phyloP scores from a whole-genome alignment of 1,140 invertebrate genomes.

The Fragariocoptes setiger region DNA sequence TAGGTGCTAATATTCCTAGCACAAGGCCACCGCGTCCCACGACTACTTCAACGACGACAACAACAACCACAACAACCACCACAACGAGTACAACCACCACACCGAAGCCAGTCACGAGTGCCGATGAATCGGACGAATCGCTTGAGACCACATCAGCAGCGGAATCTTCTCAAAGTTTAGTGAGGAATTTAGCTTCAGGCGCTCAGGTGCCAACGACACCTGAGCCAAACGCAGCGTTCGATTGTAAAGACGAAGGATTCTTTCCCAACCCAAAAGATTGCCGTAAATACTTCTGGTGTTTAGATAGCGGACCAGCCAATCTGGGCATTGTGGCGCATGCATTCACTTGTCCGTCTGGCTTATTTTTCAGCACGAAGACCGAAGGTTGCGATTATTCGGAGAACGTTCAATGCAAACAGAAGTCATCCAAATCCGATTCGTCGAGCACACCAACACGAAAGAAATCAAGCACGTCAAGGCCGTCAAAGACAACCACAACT shows the following conservation, averaged over 20 bases:
- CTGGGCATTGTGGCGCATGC: conserved; percentile 52
- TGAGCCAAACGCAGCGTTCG: conserved; percentile 54
- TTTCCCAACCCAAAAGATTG: conserved; percentile 68
- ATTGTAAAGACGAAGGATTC: conserved; percentile 71
- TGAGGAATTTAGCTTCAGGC: conserved; percentile 22
- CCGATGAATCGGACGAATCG: not conserved
- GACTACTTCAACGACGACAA: conserved; percentile 1
- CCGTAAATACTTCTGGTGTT: conserved; percentile 77
- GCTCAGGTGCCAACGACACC: conserved; percentile 60
- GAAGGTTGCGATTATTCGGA: conserved; percentile 67
- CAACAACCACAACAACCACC: conserved; percentile 10
- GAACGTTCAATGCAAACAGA: conserved; percentile 38
- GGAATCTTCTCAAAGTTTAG: conserved; percentile 4
- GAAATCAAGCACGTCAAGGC: not conserved
- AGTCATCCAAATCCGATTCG: conserved; percentile 1
- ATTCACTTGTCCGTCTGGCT: conserved; percentile 61
- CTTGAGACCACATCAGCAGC: not conserved
- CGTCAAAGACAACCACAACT: not conserved
- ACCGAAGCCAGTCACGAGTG: not conserved
- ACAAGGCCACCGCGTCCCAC: too few relatives aligned
- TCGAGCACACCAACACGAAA: not conserved
- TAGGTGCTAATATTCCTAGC: not conserved
- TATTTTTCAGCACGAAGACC: conserved; percentile 60
- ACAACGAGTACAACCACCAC: conserved; percentile 7
- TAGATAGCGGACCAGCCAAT: conserved; percentile 54